Percentiles rank a stretch among this genome's conserved stretches.
phyloP scores from a whole-genome alignment of 1,140 invertebrate genomes.

The Nymphalis io region DNA sequence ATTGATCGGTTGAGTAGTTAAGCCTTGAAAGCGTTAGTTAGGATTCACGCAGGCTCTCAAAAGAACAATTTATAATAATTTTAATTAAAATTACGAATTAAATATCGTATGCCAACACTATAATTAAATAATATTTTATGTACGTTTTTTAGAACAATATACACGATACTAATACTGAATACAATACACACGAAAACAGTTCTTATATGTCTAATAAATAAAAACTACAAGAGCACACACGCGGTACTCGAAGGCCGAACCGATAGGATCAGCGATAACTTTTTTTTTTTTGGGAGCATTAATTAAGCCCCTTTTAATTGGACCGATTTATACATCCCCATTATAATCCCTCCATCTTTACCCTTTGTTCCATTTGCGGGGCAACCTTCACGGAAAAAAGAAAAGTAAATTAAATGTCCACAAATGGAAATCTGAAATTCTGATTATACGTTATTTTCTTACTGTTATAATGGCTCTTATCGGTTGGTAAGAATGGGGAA shows the following conservation, averaged over 20 bases:
- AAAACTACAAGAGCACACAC: conserved; percentile 6
- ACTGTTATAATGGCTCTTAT: conserved; percentile 14
- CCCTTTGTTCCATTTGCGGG: conserved; percentile 35
- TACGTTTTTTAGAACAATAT: not conserved
- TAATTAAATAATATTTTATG: not conserved
- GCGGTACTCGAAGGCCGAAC: conserved; percentile 18
- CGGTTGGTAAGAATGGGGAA: not conserved
- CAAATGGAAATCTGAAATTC: conserved; percentile 16
- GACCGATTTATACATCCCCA: conserved; percentile 37
- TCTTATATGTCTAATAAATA: not conserved
- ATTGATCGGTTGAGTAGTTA: too few species aligned
- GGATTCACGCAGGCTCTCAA: too few species aligned
- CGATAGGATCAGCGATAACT: conserved; percentile 37
- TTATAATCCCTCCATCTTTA: conserved; percentile 32
- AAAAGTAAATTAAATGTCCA: conserved; percentile 18
- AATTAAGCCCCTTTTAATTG: conserved; percentile 42
- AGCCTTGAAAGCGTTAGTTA: too few species aligned
- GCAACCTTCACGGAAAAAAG: conserved; percentile 21
- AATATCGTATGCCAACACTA: not conserved
- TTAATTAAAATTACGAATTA: not conserved
- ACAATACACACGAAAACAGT: not conserved
- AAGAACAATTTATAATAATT: too few species aligned
- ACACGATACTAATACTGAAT: not conserved
- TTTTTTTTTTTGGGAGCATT: conserved; percentile 39
- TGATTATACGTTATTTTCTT: conserved; percentile 19